A percentile compares a stretch with the other conserved stretches of the same genome.
phyloP scores from a whole-genome alignment of 2,888 invertebrate genomes.

The Parelbella ahira region DNA sequence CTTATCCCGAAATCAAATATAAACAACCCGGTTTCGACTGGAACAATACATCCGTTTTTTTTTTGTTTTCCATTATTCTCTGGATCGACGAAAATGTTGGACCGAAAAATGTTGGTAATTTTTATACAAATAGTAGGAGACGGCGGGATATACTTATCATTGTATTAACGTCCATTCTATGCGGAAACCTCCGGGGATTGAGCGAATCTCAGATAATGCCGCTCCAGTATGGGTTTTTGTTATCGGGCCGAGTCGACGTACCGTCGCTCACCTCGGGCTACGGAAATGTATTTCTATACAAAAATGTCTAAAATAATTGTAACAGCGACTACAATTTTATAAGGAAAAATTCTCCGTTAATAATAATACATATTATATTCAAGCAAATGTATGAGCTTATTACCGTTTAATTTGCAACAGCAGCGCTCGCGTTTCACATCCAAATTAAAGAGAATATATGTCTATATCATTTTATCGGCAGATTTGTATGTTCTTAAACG shows the following conservation, averaged over 20 bases:
- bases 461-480: too few species aligned
- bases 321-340: too few species aligned
- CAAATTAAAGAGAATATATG: too few species aligned
- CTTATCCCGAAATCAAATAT: conserved; percentile 47
- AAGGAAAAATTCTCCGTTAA: too few species aligned
- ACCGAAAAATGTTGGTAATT: too few species aligned
- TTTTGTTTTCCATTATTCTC: conserved; percentile 24
- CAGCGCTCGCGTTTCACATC: too few species aligned
- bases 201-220: conserved; percentile 17
- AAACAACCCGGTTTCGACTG: conserved; percentile 29
- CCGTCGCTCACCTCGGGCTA: conserved; percentile 18
- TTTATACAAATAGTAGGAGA: conserved; percentile 8
- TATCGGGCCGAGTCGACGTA: conserved; percentile 11
- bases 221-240: conserved; percentile 20
- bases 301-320: neutral
- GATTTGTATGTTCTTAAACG: too few species aligned
- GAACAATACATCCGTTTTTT: conserved; percentile 24
- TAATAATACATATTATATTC: too few species aligned
- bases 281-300: conserved; percentile 7
- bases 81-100: too few species aligned
- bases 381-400: too few species aligned
- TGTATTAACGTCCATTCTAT: conserved; percentile 21
- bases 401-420: too few species aligned
- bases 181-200: conserved; percentile 18
- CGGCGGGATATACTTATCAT: conserved; percentile 14